Evolutionary conservation across 2,888 invertebrate genomes (phyloP).

Genomic region (Sussaba pulchella): DNA sequence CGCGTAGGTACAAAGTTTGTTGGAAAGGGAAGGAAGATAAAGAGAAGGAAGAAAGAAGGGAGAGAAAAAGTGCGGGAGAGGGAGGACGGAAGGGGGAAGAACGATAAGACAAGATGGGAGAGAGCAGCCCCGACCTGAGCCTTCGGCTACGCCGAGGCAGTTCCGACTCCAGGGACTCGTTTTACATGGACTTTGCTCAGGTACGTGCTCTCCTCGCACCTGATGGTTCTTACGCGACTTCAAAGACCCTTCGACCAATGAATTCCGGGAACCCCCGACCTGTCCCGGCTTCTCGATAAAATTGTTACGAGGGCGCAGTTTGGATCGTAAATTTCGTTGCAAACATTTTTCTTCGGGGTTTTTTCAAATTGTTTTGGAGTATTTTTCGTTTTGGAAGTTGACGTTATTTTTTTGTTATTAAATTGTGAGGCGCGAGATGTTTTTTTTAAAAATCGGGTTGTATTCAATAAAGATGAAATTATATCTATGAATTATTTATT

Average conservation of each 20-base stretch:
- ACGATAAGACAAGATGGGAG: slow-evolving; percentile 85
- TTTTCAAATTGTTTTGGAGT: too few relatives aligned
- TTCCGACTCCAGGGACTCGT: slow-evolving; percentile 94
- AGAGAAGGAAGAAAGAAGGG: slow-evolving; percentile 47
- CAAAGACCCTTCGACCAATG: background rate
- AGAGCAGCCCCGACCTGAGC: slow-evolving; percentile 95
- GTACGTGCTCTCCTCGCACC: slow-evolving; percentile 70
- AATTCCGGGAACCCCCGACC: background rate
- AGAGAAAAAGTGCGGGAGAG: slow-evolving; percentile 48
- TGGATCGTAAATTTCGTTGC: background rate
- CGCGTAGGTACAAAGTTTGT: slow-evolving; percentile 16
- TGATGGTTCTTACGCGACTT: background rate
- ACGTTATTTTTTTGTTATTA: too few relatives aligned
- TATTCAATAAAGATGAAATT: too few relatives aligned
- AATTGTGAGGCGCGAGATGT: too few relatives aligned
- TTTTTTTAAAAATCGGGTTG: too few relatives aligned
- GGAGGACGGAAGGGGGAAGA: slow-evolving; percentile 63
- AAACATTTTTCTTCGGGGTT: too few relatives aligned
- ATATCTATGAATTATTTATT: too few relatives aligned
- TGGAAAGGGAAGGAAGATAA: slow-evolving; percentile 32
- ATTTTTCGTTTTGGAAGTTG: slow-evolving; percentile 44
- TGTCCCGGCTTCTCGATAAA: background rate
- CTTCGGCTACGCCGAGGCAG: slow-evolving; percentile 93
- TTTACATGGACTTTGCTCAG: slow-evolving; percentile 95
- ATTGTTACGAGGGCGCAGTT: background rate